Evolutionary conservation across 1,140 invertebrate genomes (phyloP).

Genomic region (Drosophila erecta): DNA sequence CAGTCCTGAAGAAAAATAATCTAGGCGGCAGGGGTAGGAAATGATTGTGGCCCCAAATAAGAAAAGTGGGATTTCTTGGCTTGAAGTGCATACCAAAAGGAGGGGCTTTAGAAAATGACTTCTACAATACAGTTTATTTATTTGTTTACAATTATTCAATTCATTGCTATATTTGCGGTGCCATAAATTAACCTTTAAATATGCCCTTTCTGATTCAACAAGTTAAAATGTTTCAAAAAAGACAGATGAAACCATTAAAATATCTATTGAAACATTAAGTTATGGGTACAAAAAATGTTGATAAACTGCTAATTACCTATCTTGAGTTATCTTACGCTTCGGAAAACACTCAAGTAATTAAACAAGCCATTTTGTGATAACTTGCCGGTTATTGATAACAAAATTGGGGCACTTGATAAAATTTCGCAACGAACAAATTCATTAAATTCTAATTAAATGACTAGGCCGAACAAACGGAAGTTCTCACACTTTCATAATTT

Average conservation of each 20-base stretch:
- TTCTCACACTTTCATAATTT: constrained; percentile 3
- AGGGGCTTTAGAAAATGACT: background rate
- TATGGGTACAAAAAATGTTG: background rate
- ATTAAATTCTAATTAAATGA: constrained; percentile 12
- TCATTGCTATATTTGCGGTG: no score
- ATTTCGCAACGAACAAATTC: constrained; percentile 18
- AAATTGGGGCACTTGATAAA: constrained; percentile 5
- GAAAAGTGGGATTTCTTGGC: background rate
- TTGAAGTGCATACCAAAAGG: background rate
- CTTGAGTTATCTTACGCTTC: constrained; percentile 1
- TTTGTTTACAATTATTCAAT: background rate
- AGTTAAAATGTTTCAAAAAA: no score
- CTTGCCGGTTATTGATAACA: constrained; percentile 10
- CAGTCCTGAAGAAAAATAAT: constrained; percentile 1
- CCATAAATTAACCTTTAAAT: no score
- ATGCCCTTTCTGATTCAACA: no score
- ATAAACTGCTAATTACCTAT: constrained; percentile 11
- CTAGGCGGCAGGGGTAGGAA: background rate
- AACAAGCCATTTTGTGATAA: constrained; percentile 5
- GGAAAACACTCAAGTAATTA: background rate
- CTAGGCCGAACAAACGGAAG: no score
- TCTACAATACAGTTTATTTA: background rate
- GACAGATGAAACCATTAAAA: background rate
- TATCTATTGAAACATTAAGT: background rate
- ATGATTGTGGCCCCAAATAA: constrained; percentile 3